Evolutionary conservation across 1,140 invertebrate genomes (phyloP).

Genomic region (Lerema accius): DNA sequence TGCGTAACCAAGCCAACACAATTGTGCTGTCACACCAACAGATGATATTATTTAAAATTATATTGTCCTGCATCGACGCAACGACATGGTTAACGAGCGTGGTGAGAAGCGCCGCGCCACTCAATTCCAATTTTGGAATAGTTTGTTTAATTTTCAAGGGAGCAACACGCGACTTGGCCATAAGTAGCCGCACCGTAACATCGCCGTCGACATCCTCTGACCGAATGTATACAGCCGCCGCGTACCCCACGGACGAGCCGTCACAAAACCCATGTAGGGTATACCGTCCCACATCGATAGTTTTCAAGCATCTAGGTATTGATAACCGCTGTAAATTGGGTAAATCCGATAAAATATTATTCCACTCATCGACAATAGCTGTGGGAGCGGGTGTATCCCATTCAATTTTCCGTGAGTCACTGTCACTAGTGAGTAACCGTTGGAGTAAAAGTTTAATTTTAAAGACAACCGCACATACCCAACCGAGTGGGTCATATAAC

Average conservation of each 20-base stretch:
- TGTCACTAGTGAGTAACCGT: not conserved
- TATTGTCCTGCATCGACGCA: slow-evolving; percentile 8
- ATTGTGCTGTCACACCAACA: slow-evolving; percentile 31
- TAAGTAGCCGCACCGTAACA: slow-evolving; percentile 11
- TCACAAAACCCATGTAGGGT: slow-evolving; percentile 36
- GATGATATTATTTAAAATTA: slow-evolving; percentile 12
- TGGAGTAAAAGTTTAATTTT: slow-evolving; percentile 14
- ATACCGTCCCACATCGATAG: slow-evolving; percentile 2
- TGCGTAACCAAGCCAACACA: slow-evolving; percentile 29
- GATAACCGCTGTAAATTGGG: slow-evolving; percentile 2
- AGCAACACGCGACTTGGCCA: slow-evolving; percentile 29
- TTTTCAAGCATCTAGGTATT: slow-evolving; percentile 9
- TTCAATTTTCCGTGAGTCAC: not conserved
- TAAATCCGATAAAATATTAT: slow-evolving; percentile 16
- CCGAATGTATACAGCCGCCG: slow-evolving; percentile 28
- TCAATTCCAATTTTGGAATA: slow-evolving; percentile 19
- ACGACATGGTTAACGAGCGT: slow-evolving; percentile 13
- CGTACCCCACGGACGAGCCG: slow-evolving; percentile 25
- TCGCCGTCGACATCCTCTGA: not conserved
- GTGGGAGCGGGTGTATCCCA: slow-evolving; percentile 13
- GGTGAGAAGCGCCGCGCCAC: slow-evolving; percentile 6
- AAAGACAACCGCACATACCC: slow-evolving; percentile 7
- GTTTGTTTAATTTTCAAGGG: slow-evolving; percentile 16
- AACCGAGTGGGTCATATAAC: slow-evolving; percentile 15
- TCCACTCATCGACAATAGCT: slow-evolving; percentile 3